These are phyloP conservation scores for Papilio polyxenes DNA, from an alignment of 1,140 invertebrate species.

Conservation along the genomic window DNA sequence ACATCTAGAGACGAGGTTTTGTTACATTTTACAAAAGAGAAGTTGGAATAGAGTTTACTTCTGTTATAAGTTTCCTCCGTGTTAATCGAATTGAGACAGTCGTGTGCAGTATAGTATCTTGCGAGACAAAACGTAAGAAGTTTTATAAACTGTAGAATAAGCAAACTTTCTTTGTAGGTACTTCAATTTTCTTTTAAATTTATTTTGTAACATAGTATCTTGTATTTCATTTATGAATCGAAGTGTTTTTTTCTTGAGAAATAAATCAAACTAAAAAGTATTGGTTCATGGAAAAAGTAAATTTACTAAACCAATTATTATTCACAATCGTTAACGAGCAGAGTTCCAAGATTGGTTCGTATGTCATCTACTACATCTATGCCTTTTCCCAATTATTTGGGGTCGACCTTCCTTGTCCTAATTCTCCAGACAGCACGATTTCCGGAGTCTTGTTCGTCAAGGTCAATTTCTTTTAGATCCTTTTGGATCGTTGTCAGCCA, in stretches of 20 bases:
- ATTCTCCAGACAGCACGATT: too few relatives aligned
- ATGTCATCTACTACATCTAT: too few relatives aligned
- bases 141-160: constrained; percentile 20
- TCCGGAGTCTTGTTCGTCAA: too few relatives aligned
- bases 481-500: too few relatives aligned
- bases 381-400: too few relatives aligned
- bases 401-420: too few relatives aligned
- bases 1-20: not conserved
- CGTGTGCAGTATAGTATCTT: constrained; percentile 21
- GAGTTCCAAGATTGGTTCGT: too few relatives aligned
- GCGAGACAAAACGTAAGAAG: not conserved
- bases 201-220: not conserved
- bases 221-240: not conserved
- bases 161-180: constrained; percentile 6
- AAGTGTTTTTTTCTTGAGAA: not conserved
- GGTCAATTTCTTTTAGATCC: too few relatives aligned
- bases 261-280: not conserved
- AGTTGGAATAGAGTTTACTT: constrained; percentile 13
- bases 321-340: too few relatives aligned
- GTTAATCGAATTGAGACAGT: constrained; percentile 25
- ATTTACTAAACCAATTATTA: too few relatives aligned
- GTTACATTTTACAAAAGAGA: not conserved
- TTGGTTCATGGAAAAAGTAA: too few relatives aligned
- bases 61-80: constrained; percentile 11
- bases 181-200: constrained; percentile 3